Conservation (phyloP, 2,797 vertebrate genomes). For the Crax fasciolata region DNA sequence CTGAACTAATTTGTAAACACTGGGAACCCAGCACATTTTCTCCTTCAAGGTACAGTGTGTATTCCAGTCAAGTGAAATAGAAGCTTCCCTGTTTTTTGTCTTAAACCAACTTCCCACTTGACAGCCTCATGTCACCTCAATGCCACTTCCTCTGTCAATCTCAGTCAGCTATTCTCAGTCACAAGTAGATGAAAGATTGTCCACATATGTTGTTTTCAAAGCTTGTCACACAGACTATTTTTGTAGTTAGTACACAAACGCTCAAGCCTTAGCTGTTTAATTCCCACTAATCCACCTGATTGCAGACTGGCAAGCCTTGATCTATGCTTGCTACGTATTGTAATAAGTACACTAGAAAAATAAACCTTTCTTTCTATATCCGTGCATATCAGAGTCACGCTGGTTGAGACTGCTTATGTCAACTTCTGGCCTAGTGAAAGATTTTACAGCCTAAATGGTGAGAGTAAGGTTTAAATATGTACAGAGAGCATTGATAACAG, state of each 20-base stretch:
- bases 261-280: not conserved
- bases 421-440: not conserved
- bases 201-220: conserved; percentile 42
- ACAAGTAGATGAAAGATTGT: conserved; percentile 30
- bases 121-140: conserved; percentile 39
- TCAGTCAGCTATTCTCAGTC: conserved; percentile 32
- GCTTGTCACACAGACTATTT: conserved; percentile 33
- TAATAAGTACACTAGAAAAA: not conserved
- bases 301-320: not conserved
- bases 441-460: not conserved
- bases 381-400: not conserved
- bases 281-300: not conserved
- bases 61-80: not conserved
- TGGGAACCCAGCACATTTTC: not conserved
- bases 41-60: not conserved
- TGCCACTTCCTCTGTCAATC: conserved; percentile 42
- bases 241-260: not conserved
- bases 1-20: not conserved
- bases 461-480: not conserved
- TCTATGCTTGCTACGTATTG: not conserved
- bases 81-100: conserved; percentile 24
- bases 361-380: not conserved
- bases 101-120: conserved; percentile 57
- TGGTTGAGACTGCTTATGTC: not conserved
- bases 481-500: not conserved